Base-by-base conservation (phyloP, 1,140 invertebrate genomes). In the Drosophila trapezifrons region DNA sequence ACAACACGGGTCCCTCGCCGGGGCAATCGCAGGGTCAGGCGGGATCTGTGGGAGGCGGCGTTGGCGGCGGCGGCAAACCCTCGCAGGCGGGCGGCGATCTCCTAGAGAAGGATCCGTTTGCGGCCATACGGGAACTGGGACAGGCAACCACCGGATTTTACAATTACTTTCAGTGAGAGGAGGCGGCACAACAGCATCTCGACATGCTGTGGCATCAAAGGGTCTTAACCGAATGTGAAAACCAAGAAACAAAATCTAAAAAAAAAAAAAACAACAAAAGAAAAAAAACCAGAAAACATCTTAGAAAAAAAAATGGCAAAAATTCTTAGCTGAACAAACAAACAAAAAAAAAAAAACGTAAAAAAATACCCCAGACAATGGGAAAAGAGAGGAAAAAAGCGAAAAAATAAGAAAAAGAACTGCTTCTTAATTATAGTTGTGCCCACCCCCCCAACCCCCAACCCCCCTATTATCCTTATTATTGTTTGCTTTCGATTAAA, bases 121-220 rank as follows among this genome's bases (percentile, higher is more conserved):
- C 91, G 22, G 92, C 90, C 40, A 92, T 92, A 57, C 78, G 85
- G 22, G 91, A 92, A 37, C 59, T 91, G 69, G 92, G 90, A 27
- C 91, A 92, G 76, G 90, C 89, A 42, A 89, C 89, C 20, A 91
- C 91, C 47, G 91, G 91, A 65, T 92, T 91, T 59, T 92, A 92
- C 57, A 92, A 92, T 56, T 92, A 92, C 59, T 92, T 92, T 90
- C 91, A 92, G 76, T 92, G 82, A 92, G 65, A 25, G 7, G 15
- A 18, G 20, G 70, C 9, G 25, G 20, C 49, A 35, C 22, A 25
- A 32, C 17, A 29, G 43, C 54, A 51, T 63, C 64, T 77, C 51
- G 20, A 4, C 59, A 76, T 80, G 84, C 76, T 63, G 84, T 89
- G 76, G 80, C 76, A 89, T 76, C 56, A 66, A 69, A 57, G 78